These are phyloP conservation scores for Drosophila sechellia DNA, from an alignment of 1,140 invertebrate genomes.

Conservation along the genomic window DNA sequence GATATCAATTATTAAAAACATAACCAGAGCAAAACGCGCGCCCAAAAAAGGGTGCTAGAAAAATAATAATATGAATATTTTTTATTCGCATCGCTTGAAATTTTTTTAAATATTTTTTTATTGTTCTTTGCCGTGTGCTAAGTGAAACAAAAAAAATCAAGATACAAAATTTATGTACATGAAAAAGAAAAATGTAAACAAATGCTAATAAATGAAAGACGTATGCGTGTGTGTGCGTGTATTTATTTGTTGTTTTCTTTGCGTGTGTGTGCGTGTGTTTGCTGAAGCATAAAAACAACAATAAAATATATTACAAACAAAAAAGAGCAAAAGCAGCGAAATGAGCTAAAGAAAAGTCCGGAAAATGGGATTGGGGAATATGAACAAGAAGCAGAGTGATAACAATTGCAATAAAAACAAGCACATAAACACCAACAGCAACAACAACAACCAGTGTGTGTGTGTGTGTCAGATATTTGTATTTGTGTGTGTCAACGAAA, in stretches of 20 bases:
- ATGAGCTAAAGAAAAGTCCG: slow-evolving; percentile 12
- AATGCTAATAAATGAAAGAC: slow-evolving; percentile 25
- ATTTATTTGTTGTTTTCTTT: slow-evolving; percentile 31
- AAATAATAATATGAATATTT: slow-evolving; percentile 15
- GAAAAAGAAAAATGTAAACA: slow-evolving; percentile 33
- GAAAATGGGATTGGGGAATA: slow-evolving; percentile 22
- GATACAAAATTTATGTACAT: slow-evolving; percentile 7
- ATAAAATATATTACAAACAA: slow-evolving; percentile 47
- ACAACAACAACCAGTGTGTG: slow-evolving; percentile 9
- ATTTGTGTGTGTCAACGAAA: slow-evolving; percentile 6
- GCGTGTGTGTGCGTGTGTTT: slow-evolving; percentile 15
- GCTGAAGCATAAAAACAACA: slow-evolving; percentile 42
- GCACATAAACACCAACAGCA: slow-evolving; percentile 26
- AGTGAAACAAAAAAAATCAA: slow-evolving; percentile 6
- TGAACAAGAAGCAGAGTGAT: slow-evolving; percentile 28
- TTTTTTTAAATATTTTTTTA: slow-evolving; percentile 47
- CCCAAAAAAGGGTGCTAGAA: slow-evolving; percentile 35
- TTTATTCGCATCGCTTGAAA: slow-evolving; percentile 20
- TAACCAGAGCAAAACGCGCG: slow-evolving; percentile 20
- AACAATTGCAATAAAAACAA: slow-evolving; percentile 50
- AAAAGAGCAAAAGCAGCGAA: slow-evolving; percentile 14
- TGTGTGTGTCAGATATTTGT: neutral
- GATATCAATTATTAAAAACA: neutral
- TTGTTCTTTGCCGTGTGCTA: slow-evolving; percentile 24
- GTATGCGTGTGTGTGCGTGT: slow-evolving; percentile 24